These are phyloP conservation scores for Listrodromus nycthemerus DNA, from an alignment of 2,888 invertebrate species.

Conservation along the genomic window DNA sequence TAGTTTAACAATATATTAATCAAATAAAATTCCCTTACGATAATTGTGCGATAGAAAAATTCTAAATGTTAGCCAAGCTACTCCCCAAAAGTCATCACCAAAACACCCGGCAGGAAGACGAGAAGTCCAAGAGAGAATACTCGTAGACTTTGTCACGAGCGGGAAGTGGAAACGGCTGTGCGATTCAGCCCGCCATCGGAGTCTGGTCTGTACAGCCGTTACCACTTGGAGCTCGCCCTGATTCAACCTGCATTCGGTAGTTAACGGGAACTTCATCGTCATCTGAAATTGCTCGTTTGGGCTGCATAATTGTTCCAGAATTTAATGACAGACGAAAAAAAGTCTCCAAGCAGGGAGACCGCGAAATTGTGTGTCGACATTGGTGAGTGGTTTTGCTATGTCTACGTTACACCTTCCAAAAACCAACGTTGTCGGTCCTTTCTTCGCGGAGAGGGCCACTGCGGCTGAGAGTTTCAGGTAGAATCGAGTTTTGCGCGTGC, in stretches of 20 bases:
- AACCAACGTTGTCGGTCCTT: slow-evolving; percentile 17
- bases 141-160: too few relatives aligned
- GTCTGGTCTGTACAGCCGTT: slow-evolving; percentile 41
- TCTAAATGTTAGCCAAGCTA: too few relatives aligned
- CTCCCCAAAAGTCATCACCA: too few relatives aligned
- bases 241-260: background rate
- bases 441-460: slow-evolving; percentile 27
- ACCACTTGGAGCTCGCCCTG: slow-evolving; percentile 17
- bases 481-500: slow-evolving; percentile 60
- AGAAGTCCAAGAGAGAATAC: too few relatives aligned
- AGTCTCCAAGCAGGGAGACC: slow-evolving; percentile 17
- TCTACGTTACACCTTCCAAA: slow-evolving; percentile 6
- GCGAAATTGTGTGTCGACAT: slow-evolving; percentile 66
- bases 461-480: slow-evolving; percentile 51
- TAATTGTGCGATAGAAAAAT: too few relatives aligned
- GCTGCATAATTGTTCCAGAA: slow-evolving; percentile 42
- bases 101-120: too few relatives aligned
- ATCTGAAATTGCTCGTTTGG: slow-evolving; percentile 29
- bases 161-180: slow-evolving; percentile 24
- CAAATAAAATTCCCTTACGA: too few relatives aligned
- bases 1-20: too few relatives aligned
- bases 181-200: background rate
- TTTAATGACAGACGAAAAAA: slow-evolving; percentile 28
- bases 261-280: slow-evolving; percentile 36
- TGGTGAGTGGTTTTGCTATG: slow-evolving; percentile 39